Percentiles rank a stretch among this genome's conserved stretches.
Evolutionary conservation across 2,797 vertebrate species (phyloP).

Genomic region (Arrhamphus sclerolepis): DNA sequence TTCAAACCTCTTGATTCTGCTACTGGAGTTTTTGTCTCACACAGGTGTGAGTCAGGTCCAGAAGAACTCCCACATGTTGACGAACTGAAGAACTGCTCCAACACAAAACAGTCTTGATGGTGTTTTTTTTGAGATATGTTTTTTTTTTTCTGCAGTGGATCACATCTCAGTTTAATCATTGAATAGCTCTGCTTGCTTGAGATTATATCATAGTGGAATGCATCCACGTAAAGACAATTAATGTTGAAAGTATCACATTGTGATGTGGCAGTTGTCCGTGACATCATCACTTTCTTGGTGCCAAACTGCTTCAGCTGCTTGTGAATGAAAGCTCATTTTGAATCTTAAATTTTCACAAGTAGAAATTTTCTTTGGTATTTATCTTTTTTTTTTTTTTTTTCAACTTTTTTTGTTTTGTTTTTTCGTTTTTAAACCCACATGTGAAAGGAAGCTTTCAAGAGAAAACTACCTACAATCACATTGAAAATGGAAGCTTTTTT

Average conservation of each 20-base stretch:
- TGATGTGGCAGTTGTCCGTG: constrained; percentile 49
- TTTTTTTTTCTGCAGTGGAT: constrained; percentile 55
- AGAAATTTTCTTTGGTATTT: constrained; percentile 46
- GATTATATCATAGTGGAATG: constrained; percentile 43
- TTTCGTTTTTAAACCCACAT: constrained; percentile 33
- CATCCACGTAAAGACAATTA: constrained; percentile 63
- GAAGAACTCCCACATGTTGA: constrained; percentile 44
- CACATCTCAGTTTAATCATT: constrained; percentile 33
- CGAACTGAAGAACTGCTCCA: constrained; percentile 50
- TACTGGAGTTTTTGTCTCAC: constrained; percentile 62
- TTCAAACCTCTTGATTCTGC: constrained; percentile 54
- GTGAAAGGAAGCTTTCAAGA: constrained; percentile 31
- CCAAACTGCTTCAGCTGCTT: constrained; percentile 70
- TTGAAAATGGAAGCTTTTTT: constrained; percentile 50
- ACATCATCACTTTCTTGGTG: constrained; percentile 65
- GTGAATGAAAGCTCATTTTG: constrained; percentile 55
- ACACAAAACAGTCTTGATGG: constrained; percentile 45
- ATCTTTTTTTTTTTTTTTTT: constrained; percentile 34
- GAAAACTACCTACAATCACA: constrained; percentile 21
- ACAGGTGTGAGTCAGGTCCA: constrained; percentile 66
- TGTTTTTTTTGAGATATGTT: constrained; percentile 42
- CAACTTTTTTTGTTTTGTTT: constrained; percentile 28
- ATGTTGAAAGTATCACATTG: constrained; percentile 46
- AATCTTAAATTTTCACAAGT: constrained; percentile 54
- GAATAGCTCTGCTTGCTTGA: constrained; percentile 51